Percentiles rank a stretch among this genome's conserved stretches.
These are phyloP conservation scores for Panagrolaimus sp. DNA, from an alignment of 1,140 invertebrate genomes.

Conservation along the genomic window DNA sequence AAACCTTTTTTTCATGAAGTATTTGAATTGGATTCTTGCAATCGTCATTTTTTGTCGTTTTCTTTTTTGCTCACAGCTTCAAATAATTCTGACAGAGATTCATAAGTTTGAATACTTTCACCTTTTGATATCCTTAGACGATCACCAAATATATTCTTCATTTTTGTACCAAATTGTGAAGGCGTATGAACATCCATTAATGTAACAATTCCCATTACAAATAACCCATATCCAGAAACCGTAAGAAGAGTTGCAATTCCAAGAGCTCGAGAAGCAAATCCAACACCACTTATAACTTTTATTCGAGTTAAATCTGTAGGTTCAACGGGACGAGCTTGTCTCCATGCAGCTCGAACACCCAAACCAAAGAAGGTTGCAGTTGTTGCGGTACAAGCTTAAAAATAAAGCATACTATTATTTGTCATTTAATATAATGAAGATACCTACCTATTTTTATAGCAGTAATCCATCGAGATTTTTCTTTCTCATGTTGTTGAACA, in stretches of 20 bases:
- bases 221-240: constrained; percentile 33
- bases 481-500: constrained; percentile 3
- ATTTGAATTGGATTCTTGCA: no score
- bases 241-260: constrained; percentile 41
- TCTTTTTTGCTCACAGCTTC: constrained; percentile 26
- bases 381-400: constrained; percentile 31
- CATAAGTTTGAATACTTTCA: constrained; percentile 19
- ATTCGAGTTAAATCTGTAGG: constrained; percentile 29
- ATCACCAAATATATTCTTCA: constrained; percentile 37
- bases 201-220: constrained; percentile 33
- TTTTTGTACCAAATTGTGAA: constrained; percentile 38
- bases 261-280: constrained; percentile 37
- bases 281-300: constrained; percentile 34
- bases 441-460: neutral
- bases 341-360: constrained; percentile 38
- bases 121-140: constrained; percentile 33
- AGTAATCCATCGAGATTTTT: constrained; percentile 12
- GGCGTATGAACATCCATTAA: constrained; percentile 36
- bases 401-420: neutral
- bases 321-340: constrained; percentile 35
- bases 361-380: constrained; percentile 30
- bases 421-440: no score
- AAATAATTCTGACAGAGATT: constrained; percentile 35
- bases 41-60: neutral
- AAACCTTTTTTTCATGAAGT: no score